These are phyloP conservation scores for Ooceraea biroi DNA, from an alignment of 1,140 invertebrate genomes.

Conservation along the genomic window DNA sequence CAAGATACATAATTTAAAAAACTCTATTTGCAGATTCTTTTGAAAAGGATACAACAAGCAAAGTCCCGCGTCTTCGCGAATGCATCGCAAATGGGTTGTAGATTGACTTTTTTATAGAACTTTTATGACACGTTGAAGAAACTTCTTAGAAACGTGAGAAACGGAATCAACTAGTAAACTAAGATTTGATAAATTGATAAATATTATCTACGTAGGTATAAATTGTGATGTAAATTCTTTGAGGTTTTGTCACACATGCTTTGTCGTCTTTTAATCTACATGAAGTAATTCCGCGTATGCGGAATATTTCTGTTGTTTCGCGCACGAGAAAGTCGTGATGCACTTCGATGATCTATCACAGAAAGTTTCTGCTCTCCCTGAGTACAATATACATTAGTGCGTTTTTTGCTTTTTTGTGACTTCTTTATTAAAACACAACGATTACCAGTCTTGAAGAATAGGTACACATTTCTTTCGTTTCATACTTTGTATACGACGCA, in stretches of 20 bases:
- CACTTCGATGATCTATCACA: neutral
- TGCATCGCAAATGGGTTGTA: slow-evolving; percentile 69
- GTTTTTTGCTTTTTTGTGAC: slow-evolving; percentile 44
- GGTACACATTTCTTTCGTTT: slow-evolving; percentile 73
- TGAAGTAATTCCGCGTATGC: no score
- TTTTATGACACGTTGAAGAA: slow-evolving; percentile 4
- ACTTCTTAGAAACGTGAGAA: slow-evolving; percentile 65
- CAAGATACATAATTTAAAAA: neutral
- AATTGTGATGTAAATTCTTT: neutral
- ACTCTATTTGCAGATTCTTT: slow-evolving; percentile 76
- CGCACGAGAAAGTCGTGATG: neutral
- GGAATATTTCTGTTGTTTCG: neutral
- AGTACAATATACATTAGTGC: slow-evolving; percentile 17
- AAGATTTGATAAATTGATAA: slow-evolving; percentile 30
- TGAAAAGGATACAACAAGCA: slow-evolving; percentile 77
- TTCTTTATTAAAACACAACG: slow-evolving; percentile 78
- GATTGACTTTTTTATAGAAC: slow-evolving; percentile 70
- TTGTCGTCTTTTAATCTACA: neutral
- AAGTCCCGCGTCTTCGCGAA: slow-evolving; percentile 76
- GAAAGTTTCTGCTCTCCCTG: neutral
- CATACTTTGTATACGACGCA: slow-evolving; percentile 70
- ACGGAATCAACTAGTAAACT: slow-evolving; percentile 8
- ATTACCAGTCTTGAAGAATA: slow-evolving; percentile 81
- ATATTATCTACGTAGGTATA: neutral
- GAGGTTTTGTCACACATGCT: neutral